Percentiles rank a stretch among this genome's conserved stretches.
phyloP scores from a whole-genome alignment of 2,888 invertebrate genomes.

The Falcaria lacertinaria region DNA sequence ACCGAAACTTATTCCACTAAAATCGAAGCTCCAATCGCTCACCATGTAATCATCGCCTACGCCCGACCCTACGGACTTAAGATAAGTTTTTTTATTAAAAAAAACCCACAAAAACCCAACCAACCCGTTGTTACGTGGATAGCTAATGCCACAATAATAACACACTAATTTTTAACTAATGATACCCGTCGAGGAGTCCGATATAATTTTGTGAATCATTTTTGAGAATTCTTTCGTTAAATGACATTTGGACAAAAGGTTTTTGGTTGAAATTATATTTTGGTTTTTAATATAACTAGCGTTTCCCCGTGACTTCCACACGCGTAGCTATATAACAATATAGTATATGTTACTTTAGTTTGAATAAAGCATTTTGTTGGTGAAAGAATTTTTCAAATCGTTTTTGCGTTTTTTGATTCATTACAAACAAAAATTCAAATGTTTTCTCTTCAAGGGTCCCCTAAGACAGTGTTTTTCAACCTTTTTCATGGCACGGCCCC shows the following conservation, averaged over 20 bases:
- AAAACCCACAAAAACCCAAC: constrained; percentile 27
- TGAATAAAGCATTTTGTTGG: too few relatives aligned
- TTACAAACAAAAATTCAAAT: too few relatives aligned
- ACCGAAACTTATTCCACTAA: not conserved
- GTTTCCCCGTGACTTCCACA: too few relatives aligned
- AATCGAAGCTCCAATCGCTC: constrained; percentile 12
- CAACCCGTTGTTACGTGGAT: constrained; percentile 36
- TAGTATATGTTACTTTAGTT: too few relatives aligned
- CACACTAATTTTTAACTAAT: constrained; percentile 58
- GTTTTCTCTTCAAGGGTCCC: too few relatives aligned
- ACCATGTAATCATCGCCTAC: constrained; percentile 36
- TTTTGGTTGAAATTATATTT: too few relatives aligned
- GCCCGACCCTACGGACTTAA: constrained; percentile 29
- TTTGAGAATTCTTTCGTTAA: not conserved
- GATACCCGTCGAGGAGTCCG: constrained; percentile 30
- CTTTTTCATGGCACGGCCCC: too few relatives aligned
- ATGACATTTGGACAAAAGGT: not conserved
- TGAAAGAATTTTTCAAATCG: too few relatives aligned
- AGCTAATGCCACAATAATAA: constrained; percentile 53
- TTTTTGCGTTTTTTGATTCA: too few relatives aligned
- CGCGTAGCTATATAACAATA: too few relatives aligned
- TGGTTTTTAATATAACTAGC: too few relatives aligned
- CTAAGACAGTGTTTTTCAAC: too few relatives aligned
- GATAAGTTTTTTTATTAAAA: constrained; percentile 25
- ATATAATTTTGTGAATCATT: constrained; percentile 14